Conservation (phyloP, 2,797 vertebrate genomes). For the Columba guinea region DNA sequence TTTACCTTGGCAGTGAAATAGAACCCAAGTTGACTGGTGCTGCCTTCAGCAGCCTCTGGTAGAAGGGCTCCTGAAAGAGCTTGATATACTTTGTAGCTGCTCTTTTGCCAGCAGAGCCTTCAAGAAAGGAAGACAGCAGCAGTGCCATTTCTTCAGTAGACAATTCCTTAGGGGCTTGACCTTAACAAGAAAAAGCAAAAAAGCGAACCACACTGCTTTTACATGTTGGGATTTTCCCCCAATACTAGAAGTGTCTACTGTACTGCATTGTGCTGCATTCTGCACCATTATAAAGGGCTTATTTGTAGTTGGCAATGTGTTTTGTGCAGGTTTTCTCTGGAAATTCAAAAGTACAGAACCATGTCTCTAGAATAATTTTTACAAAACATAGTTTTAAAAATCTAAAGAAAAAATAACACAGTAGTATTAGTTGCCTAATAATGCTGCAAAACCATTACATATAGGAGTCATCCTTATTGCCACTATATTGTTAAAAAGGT, state of each 20-base stretch:
- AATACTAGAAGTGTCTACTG: not conserved
- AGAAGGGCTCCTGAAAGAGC: not conserved
- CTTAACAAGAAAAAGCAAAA: not conserved
- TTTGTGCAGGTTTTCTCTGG: not conserved
- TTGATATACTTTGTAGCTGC: not conserved
- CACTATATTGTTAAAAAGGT: not conserved
- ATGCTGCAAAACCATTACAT: not conserved
- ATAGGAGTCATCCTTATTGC: not conserved
- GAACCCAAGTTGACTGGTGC: not conserved
- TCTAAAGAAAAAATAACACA: not conserved
- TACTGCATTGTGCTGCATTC: not conserved
- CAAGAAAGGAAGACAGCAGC: not conserved
- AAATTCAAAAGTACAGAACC: not conserved
- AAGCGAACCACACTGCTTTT: accelerated
- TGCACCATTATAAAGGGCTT: not conserved
- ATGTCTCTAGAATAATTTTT: not conserved
- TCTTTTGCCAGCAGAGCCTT: not conserved
- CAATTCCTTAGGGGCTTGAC: not conserved
- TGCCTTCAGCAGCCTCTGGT: not conserved
- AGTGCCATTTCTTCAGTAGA: not conserved
- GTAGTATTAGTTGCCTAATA: not conserved
- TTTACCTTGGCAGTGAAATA: not conserved
- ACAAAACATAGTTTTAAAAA: not conserved
- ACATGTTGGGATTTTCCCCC: not conserved
- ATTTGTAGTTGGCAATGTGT: not conserved